Conservation (phyloP, 2,113 vertebrate genomes). For the Platycercus adscitus region DNA sequence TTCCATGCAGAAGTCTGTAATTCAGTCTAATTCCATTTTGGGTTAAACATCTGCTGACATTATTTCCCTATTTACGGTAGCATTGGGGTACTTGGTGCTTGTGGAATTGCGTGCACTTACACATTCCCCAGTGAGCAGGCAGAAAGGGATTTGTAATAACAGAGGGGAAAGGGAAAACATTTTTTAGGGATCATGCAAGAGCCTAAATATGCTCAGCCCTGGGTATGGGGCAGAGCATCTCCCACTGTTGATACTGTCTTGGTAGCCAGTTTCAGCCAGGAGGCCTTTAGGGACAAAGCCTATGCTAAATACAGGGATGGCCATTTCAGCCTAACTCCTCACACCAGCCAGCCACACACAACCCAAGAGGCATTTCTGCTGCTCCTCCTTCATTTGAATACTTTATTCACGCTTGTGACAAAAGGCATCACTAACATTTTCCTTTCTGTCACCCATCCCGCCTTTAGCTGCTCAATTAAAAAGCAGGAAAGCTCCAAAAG, state of each 20-base stretch:
- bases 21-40: neutral
- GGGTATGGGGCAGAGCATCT: neutral
- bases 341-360: neutral
- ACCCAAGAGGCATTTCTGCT: neutral
- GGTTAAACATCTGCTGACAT: neutral
- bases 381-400: neutral
- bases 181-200: neutral
- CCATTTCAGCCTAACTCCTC: neutral
- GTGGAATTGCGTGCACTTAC: fast-evolving
- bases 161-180: neutral
- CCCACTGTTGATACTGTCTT: fast-evolving
- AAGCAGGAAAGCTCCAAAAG: neutral
- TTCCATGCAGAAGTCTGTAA: neutral
- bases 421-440: neutral
- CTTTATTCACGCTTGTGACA: neutral
- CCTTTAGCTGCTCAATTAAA: neutral
- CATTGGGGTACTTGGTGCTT: fast-evolving
- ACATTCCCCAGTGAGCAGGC: neutral
- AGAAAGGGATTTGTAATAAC: neutral
- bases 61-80: fast-evolving
- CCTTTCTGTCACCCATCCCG: neutral
- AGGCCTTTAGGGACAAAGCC: neutral
- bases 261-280: neutral
- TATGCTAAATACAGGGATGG: fast-evolving
- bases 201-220: neutral